Conservation (phyloP, 2,888 invertebrate species). For the Synanthedon andrenaeformis region DNA sequence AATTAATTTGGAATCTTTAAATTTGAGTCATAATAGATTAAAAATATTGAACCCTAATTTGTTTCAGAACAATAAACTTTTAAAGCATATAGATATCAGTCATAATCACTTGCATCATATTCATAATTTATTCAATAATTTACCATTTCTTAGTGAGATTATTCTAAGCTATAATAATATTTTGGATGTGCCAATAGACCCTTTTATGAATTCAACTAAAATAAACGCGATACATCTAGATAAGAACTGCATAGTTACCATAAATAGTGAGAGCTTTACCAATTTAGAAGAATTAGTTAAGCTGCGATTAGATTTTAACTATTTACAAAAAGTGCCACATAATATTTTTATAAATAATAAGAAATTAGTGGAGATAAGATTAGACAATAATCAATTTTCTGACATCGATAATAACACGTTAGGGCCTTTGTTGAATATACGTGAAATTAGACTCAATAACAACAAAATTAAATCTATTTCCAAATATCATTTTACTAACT, state of each 20-base stretch:
- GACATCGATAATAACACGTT: constrained; percentile 85
- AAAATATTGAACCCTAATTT: constrained; percentile 81
- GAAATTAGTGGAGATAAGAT: constrained; percentile 81
- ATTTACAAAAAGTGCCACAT: constrained; percentile 82
- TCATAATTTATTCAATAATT: constrained; percentile 82
- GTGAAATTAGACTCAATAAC: constrained; percentile 85
- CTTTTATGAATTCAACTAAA: constrained; percentile 83
- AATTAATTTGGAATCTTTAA: constrained; percentile 81
- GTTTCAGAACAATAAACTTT: constrained; percentile 80
- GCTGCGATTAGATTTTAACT: constrained; percentile 87
- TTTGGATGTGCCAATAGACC: constrained; percentile 84
- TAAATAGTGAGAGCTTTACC: constrained; percentile 83
- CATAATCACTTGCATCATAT: constrained; percentile 92
- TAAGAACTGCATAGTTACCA: constrained; percentile 85
- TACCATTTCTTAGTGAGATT: constrained; percentile 83
- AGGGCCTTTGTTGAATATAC: constrained; percentile 76
- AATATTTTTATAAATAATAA: constrained; percentile 81
- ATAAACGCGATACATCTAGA: constrained; percentile 86
- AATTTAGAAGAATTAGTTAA: constrained; percentile 82
- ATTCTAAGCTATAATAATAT: constrained; percentile 91
- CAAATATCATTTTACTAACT: constrained; percentile 81
- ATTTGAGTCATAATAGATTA: constrained; percentile 89
- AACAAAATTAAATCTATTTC: constrained; percentile 82
- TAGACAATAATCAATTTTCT: constrained; percentile 87
- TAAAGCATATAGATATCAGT: constrained; percentile 85